Evolutionary conservation across 1,140 invertebrate species (phyloP).

Genomic region (Drosophila albomicans): DNA sequence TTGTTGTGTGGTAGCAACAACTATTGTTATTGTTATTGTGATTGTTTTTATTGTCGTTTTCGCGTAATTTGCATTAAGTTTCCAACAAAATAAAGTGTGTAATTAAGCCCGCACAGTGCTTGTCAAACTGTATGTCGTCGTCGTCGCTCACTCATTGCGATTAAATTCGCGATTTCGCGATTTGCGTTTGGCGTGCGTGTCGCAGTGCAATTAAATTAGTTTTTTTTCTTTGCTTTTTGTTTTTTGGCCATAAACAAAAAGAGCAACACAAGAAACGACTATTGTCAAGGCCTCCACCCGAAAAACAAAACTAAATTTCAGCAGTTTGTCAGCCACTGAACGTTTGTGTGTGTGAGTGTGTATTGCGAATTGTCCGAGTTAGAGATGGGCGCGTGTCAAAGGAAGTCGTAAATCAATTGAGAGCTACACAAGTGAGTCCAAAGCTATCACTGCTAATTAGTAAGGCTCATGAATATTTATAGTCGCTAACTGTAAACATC

Average conservation of each 20-base stretch:
- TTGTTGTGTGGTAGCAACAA: neutral
- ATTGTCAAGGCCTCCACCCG: constrained; percentile 45
- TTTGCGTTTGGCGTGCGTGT: constrained; percentile 49
- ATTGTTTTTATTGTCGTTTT: constrained; percentile 32
- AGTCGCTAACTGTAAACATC: no score
- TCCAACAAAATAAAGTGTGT: constrained; percentile 34
- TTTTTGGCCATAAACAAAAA: constrained; percentile 27
- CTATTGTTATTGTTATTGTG: constrained; percentile 27
- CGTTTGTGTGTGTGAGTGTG: neutral
- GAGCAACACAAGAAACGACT: constrained; percentile 28
- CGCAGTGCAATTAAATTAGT: constrained; percentile 47
- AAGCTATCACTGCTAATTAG: neutral
- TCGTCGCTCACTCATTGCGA: constrained; percentile 40
- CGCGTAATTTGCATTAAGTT: constrained; percentile 48
- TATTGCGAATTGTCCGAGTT: neutral
- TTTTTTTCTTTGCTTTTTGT: neutral
- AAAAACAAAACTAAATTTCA: constrained; percentile 24
- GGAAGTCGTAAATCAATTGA: neutral
- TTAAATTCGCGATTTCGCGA: constrained; percentile 53
- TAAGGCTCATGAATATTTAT: neutral
- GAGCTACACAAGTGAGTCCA: neutral
- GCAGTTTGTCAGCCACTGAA: constrained; percentile 50
- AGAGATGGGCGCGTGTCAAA: constrained; percentile 38
- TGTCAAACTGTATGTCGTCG: constrained; percentile 33
- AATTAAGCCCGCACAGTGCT: constrained; percentile 45